Percentiles rank a stretch among this genome's conserved stretches.
phyloP scores from a whole-genome alignment of 2,888 invertebrate genomes.

The Callinectes sapidus region DNA sequence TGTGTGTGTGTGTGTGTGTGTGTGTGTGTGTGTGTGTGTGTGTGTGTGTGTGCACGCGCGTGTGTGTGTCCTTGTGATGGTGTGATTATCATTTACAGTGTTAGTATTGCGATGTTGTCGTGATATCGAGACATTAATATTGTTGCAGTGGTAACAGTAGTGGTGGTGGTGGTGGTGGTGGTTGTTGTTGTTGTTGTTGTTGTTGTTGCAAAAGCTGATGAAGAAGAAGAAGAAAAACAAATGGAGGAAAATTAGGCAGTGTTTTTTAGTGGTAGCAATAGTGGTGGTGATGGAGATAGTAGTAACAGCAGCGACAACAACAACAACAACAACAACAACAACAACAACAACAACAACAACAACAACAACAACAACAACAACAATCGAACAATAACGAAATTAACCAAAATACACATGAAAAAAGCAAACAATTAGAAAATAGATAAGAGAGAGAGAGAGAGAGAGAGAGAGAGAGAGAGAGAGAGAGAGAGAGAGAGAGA shows the following conservation, averaged over 20 bases:
- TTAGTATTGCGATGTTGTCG: background rate
- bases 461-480: background rate
- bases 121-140: background rate
- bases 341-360: no score
- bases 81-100: no score
- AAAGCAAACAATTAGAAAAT: background rate
- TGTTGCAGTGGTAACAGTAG: background rate
- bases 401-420: no score
- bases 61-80: background rate
- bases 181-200: no score
- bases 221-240: no score
- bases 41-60: background rate
- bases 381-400: no score
- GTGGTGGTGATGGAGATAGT: background rate
- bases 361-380: no score
- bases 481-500: background rate
- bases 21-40: constrained; percentile 1
- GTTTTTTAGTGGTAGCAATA: background rate
- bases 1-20: background rate
- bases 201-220: no score
- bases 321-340: background rate
- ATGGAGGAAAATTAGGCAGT: background rate
- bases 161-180: background rate
- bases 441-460: background rate
- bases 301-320: background rate